Conservation (phyloP, 2,888 invertebrate species). For the Tenthredo scrophulariae region DNA sequence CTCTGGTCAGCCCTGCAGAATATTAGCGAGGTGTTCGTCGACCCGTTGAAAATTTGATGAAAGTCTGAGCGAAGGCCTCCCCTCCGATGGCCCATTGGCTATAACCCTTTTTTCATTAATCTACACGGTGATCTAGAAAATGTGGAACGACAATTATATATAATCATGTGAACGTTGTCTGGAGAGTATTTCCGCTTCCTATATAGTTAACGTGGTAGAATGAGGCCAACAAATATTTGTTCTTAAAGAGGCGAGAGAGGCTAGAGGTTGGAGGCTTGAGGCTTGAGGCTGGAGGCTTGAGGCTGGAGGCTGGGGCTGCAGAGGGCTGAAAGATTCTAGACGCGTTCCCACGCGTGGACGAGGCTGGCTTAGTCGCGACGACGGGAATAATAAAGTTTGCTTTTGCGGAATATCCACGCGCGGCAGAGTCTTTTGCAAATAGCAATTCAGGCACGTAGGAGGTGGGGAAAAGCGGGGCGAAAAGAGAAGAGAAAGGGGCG, state of each 20-base stretch:
- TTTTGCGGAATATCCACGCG: slow-evolving; percentile 51
- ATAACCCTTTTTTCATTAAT: not conserved
- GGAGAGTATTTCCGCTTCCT: not conserved
- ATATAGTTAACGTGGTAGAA: not conserved
- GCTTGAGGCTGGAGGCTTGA: not conserved
- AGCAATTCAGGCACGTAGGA: slow-evolving; percentile 49
- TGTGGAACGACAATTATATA: slow-evolving; percentile 3
- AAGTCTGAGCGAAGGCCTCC: slow-evolving; percentile 33
- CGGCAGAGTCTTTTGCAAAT: slow-evolving; percentile 50
- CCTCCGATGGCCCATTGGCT: not conserved
- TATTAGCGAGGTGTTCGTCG: slow-evolving; percentile 47
- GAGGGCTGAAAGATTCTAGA: not conserved
- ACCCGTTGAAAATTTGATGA: slow-evolving; percentile 48
- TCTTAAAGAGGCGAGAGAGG: not conserved
- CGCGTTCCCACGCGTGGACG: slow-evolving; percentile 16
- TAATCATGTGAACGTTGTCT: not conserved
- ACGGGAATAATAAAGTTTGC: slow-evolving; percentile 43
- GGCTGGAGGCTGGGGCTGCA: not conserved
- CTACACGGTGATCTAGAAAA: slow-evolving; percentile 3
- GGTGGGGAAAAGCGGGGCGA: not conserved
- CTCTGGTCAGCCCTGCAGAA: slow-evolving; percentile 37
- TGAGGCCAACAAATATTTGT: slow-evolving; percentile 44
- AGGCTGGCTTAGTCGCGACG: slow-evolving; percentile 28
- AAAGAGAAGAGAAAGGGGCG: slow-evolving; percentile 2
- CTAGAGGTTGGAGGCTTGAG: not conserved